Evolutionary conservation across 2,113 vertebrate genomes (phyloP).

Genomic region (Delphinus delphis): DNA sequence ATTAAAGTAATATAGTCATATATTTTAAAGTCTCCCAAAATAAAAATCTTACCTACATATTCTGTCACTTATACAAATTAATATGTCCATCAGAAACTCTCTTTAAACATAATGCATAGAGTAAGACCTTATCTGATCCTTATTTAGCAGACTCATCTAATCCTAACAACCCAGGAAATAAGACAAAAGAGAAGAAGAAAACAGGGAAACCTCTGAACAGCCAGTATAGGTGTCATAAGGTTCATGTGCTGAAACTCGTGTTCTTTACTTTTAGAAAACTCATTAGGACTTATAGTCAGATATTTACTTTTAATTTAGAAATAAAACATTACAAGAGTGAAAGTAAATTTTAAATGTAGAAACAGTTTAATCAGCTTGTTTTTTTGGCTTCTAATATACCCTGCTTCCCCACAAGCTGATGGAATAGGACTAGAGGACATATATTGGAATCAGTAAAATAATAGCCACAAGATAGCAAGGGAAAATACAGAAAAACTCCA

Average conservation of each 20-base stretch:
- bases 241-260: not conserved
- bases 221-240: not conserved
- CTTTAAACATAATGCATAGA: constrained; percentile 54
- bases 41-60: not conserved
- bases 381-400: not conserved
- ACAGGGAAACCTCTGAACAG: not conserved
- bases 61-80: not conserved
- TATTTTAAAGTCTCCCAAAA: constrained; percentile 19
- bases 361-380: not conserved
- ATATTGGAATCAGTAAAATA: not conserved
- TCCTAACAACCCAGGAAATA: not conserved
- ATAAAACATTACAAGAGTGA: constrained; percentile 11
- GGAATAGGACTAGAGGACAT: not conserved
- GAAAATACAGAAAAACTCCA: not conserved
- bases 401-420: not conserved
- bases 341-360: not conserved
- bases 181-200: not conserved
- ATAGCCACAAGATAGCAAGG: not conserved
- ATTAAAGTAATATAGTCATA: constrained; percentile 17
- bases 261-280: not conserved
- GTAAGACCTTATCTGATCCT: not conserved
- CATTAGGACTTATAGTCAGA: not conserved
- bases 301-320: constrained; percentile 54
- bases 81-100: constrained; percentile 66
- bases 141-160: constrained; percentile 6